Base-by-base conservation (phyloP, 2,113 vertebrate species). In the Dipodomys merriami region DNA sequence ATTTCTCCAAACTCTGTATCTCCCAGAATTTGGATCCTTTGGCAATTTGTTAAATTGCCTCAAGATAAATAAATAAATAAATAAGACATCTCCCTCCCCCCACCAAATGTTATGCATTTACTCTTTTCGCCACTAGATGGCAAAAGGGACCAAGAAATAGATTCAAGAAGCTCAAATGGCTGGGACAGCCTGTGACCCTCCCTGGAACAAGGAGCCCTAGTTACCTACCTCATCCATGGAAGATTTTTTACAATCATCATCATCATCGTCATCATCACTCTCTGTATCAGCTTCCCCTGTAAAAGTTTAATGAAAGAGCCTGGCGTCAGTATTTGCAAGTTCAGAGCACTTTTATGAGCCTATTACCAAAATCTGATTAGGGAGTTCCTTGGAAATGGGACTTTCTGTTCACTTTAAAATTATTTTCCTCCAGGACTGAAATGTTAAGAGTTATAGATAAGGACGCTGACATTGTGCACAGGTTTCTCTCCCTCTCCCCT, bases 221-320 rank as follows among this genome's bases (percentile, higher is more conserved):
- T 46, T 19, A 62, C 98, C 88, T 96, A 99, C 99, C 98, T 99
- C 99, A 90, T 99, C 99, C 98, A 99, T 99, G 6, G 98, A 99
- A 76, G 99, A 99, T 95, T 99, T 99, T 97, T 99, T 99, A 98
- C 99, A 99, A 16, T 99, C 99, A 46, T 99, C 99, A 4, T 99
- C 99, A 0, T 99, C 98, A 0, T 99, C 99, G 5, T 99, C 99
- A 0, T 99, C 99, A 0, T 99, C 99, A 4, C 99, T 99, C 74
- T 99, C 99, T 0, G 99, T 99, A 10, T 99, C 99, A 69, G 98
- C 99, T 95, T 99, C 99, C 64, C 99, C 99, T 99, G 97, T 74
- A 97, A 97, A 77, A 94, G 93, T 97, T 91, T 68, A 97, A 97
- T 80, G 60, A 96, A 29, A 97, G 68, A 68, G 60, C 10, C 86